These are phyloP conservation scores for Rhyzopertha dominica DNA, from an alignment of 1,140 invertebrate species.

Conservation along the genomic window DNA sequence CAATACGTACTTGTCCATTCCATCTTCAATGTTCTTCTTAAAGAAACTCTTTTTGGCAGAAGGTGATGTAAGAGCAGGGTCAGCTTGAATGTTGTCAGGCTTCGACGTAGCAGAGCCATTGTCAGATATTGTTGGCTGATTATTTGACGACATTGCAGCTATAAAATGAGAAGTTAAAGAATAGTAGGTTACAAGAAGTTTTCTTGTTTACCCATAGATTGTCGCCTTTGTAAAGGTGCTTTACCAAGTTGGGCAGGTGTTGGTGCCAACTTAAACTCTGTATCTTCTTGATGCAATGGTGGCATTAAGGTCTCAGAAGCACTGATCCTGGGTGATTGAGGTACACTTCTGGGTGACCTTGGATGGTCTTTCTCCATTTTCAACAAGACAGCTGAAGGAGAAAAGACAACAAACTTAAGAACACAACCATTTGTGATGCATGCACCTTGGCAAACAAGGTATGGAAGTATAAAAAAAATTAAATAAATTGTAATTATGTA, in stretches of 20 bases:
- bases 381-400: no score
- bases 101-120: constrained; percentile 4
- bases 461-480: no score
- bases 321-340: constrained; percentile 17
- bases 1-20: constrained; percentile 78
- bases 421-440: no score
- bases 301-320: constrained; percentile 5
- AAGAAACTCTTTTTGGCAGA: constrained; percentile 73
- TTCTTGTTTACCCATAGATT: constrained; percentile 60
- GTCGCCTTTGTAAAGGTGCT: constrained; percentile 77
- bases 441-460: no score
- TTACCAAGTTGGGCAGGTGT: constrained; percentile 88
- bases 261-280: constrained; percentile 78
- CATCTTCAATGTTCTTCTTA: constrained; percentile 86
- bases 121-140: constrained; percentile 2
- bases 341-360: constrained; percentile 19
- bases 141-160: constrained; percentile 10
- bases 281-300: constrained; percentile 35
- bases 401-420: no score
- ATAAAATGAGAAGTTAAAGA: constrained; percentile 6
- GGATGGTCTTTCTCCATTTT: no score
- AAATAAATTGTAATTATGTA: no score
- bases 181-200: constrained; percentile 1
- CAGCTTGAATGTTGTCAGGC: constrained; percentile 12
- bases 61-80: constrained; percentile 49